Base-by-base conservation (phyloP, 2,797 vertebrate species). In the Strix occidentalis region DNA sequence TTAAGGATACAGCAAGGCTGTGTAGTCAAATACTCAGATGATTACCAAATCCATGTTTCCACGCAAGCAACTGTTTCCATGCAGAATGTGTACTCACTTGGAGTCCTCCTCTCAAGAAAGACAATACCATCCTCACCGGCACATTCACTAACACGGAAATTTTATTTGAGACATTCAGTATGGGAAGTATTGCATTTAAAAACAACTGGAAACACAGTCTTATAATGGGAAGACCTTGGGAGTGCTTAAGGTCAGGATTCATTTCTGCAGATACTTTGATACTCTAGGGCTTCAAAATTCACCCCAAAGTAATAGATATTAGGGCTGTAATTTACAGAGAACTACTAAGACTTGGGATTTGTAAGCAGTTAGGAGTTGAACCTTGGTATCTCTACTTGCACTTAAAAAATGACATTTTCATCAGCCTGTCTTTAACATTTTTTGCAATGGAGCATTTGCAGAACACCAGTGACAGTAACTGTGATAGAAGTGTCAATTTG, bases 391-490 rank as follows among this genome's bases (percentile, higher is more conserved):
- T 54, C 74, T 33, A 75, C 48, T 83, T 84, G 43, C 41, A 68
- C 71, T 89, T 60, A 50, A 70, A 85, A 86, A 78, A 77, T 1
- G 0, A 64, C 75, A 89, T 89, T 95, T 94, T 89, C 56, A 46
- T 66, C 66, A 39, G 0, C 71, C 74, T 54, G 29, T 53, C 82
- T 91, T 85, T 56, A 88, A 86, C 31, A 41, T 91, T 87, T 95
- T 90, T 89, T 90, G 39, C 84, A 87, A 43, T 77, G 69, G 37
- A 96, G 84, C 60, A 68, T 80, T 96, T 83, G 35, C 81, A 93
- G 92, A 96, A 83, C 63, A 84, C 87, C 85, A 70, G 53, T 91
- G 90, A 95, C 89, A 93, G 84, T n/a, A 92, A 82, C 75, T 89
- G 88, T 28, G 57, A 92, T 18, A 91, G 84, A 95, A 92, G 75